phyloP scores from a whole-genome alignment of 2,797 vertebrate genomes.

The Oreonectes daqikongensis region DNA sequence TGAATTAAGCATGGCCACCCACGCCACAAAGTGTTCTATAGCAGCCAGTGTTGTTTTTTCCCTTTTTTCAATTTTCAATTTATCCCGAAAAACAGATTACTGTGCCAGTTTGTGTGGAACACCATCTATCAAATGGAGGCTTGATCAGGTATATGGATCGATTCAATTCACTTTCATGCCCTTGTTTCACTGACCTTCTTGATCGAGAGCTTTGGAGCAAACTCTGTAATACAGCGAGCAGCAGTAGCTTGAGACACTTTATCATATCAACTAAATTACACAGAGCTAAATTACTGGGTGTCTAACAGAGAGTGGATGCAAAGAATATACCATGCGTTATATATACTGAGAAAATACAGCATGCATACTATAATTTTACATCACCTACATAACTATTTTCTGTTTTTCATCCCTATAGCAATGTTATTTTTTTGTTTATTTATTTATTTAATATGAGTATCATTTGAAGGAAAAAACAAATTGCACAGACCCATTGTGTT shows the following conservation, averaged over 20 bases:
- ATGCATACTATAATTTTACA: not conserved
- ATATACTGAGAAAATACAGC: not conserved
- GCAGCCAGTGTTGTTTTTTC: slow-evolving; percentile 20
- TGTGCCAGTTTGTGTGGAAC: slow-evolving; percentile 36
- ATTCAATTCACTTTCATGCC: slow-evolving; percentile 45
- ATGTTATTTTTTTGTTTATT: too few relatives aligned
- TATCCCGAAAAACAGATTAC: slow-evolving; percentile 50
- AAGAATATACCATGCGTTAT: not conserved
- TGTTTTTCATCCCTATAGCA: too few relatives aligned
- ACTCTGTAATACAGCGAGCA: slow-evolving; percentile 22
- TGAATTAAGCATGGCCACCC: not conserved
- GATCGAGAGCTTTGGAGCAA: slow-evolving; percentile 35
- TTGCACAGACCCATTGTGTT: not conserved
- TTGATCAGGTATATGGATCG: slow-evolving; percentile 56
- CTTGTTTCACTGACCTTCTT: slow-evolving; percentile 48
- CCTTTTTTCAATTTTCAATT: slow-evolving; percentile 25
- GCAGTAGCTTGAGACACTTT: slow-evolving; percentile 11
- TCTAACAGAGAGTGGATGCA: not conserved
- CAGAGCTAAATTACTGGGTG: slow-evolving; percentile 15
- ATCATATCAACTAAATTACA: slow-evolving; percentile 37
- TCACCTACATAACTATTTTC: too few relatives aligned
- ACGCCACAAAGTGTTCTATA: slow-evolving; percentile 3
- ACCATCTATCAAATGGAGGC: slow-evolving; percentile 56
- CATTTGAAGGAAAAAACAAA: not conserved
- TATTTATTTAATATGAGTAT: not conserved